Evolutionary conservation across 1,140 invertebrate species (phyloP), one percentile per base, ranked within the genome.

Genomic region (Teleopsis dalmanni): DNA sequence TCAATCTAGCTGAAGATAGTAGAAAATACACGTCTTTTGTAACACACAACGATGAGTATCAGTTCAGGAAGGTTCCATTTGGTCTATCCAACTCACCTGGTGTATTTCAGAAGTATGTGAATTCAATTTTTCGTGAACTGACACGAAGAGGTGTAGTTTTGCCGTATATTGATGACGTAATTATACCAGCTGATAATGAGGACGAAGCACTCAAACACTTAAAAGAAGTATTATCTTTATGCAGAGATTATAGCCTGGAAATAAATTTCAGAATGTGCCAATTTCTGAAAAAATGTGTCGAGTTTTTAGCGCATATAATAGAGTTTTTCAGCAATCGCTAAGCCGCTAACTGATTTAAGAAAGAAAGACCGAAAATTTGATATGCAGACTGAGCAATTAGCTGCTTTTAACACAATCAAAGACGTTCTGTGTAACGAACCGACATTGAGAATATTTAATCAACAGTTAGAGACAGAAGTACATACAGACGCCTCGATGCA

Each of bases 341-440:
- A 36, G 50, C 11, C 16, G 45, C 4, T 22, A 50, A 16, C 50
- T 38, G 10, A 31, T 11, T 54, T 51, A 47, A 37, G 43, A 8
- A 26, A 47, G 48, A n/a, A n/a, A n/a, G n/a, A n/a, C n/a, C n/a
- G n/a, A n/a, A n/a, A n/a, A n/a, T n/a, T n/a, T n/a, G n/a, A n/a
- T n/a, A n/a, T n/a, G n/a, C n/a, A n/a, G n/a, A n/a, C n/a, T n/a
- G n/a, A n/a, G n/a, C n/a, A n/a, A n/a, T n/a, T n/a, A n/a, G n/a
- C n/a, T n/a, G n/a, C n/a, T n/a, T 67, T 67, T 49, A 49, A 60
- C n/a, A 31, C 13, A 21, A 43, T 70, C 21, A 67, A 69, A 40
- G 14, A 31, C 0, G 51, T 38, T 9, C 53, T 71, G 10, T 9
- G 34, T 4, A 40, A 45, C 14, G 33, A 33, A 18, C 65, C 68